These are phyloP conservation scores for Labroides dimidiatus DNA, from an alignment of 2,797 vertebrate species.

Conservation along the genomic window DNA sequence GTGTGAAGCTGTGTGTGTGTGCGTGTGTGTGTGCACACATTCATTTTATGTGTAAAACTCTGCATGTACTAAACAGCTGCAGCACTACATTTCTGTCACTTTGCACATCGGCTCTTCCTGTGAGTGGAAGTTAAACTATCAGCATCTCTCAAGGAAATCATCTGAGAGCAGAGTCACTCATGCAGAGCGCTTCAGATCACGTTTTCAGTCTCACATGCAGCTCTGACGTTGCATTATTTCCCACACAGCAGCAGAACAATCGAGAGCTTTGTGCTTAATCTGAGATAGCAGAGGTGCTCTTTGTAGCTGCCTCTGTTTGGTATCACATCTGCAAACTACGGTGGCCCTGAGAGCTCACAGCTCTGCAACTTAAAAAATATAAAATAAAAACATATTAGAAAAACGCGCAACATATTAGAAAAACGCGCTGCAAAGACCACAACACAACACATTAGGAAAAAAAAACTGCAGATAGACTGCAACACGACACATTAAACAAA, in stretches of 20 bases:
- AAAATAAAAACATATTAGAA: no score
- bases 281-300: neutral
- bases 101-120: constrained; percentile 1
- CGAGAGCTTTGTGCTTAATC: neutral
- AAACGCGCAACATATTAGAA: no score
- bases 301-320: neutral
- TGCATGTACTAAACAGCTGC: neutral
- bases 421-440: no score
- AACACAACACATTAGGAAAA: no score
- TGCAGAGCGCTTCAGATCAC: neutral
- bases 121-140: constrained; percentile 3
- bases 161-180: neutral
- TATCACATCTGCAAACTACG: neutral
- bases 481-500: no score
- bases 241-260: neutral
- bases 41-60: neutral
- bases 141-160: constrained; percentile 7
- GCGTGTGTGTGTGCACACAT: neutral
- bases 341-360: no score
- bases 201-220: neutral
- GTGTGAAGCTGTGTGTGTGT: constrained; percentile 18
- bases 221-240: neutral
- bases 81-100: neutral
- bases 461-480: no score
- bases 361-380: no score